Evolutionary conservation across 2,888 invertebrate genomes (phyloP).

Genomic region (Sussaba pulchella): DNA sequence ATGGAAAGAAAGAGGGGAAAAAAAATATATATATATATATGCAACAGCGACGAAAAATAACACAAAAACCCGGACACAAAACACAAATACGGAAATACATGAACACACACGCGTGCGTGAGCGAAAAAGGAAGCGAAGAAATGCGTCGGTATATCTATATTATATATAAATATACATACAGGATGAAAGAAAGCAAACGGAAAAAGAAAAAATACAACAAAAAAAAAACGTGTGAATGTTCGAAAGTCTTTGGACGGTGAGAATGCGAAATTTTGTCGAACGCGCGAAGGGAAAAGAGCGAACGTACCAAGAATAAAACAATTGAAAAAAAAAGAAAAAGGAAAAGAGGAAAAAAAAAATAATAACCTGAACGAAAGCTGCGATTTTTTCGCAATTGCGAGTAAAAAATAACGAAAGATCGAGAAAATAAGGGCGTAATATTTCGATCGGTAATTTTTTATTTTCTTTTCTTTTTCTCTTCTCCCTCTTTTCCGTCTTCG

Average conservation of each 20-base stretch:
- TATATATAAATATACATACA: slow-evolving; percentile 45
- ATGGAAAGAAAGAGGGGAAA: slow-evolving; percentile 54
- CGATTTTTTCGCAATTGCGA: slow-evolving; percentile 58
- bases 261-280: slow-evolving; percentile 59
- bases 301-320: too few relatives aligned
- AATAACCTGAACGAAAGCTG: slow-evolving; percentile 52
- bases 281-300: slow-evolving; percentile 49
- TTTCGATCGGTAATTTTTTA: slow-evolving; percentile 45
- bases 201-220: too few relatives aligned
- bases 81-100: not conserved
- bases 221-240: slow-evolving; percentile 57
- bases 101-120: slow-evolving; percentile 10
- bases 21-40: slow-evolving; percentile 47
- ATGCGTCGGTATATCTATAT: slow-evolving; percentile 62
- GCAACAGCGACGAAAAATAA: slow-evolving; percentile 23
- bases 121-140: slow-evolving; percentile 52
- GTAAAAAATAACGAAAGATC: not conserved
- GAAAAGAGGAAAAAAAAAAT: slow-evolving; percentile 12
- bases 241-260: slow-evolving; percentile 48
- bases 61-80: not conserved
- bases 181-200: slow-evolving; percentile 36
- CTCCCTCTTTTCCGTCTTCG: slow-evolving; percentile 36
- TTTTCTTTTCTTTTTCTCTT: not conserved
- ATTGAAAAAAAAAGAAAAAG: too few relatives aligned
- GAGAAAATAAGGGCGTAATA: slow-evolving; percentile 25